phyloP scores from a whole-genome alignment of 2,888 invertebrate genomes.

The Sialis fuliginosa region DNA sequence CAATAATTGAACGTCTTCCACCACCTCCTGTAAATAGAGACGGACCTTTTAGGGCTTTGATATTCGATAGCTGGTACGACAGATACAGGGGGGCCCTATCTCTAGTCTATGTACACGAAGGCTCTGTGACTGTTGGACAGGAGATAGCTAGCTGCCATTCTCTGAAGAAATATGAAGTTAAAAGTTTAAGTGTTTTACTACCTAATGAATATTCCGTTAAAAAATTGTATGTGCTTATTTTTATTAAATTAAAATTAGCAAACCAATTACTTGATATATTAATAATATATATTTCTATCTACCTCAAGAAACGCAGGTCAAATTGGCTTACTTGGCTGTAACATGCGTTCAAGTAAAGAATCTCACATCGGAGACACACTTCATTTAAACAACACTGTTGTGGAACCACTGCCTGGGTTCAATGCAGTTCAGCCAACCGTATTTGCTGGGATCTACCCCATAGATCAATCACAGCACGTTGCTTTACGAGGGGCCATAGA shows the following conservation, averaged over 20 bases:
- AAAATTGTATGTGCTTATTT: slow-evolving; percentile 34
- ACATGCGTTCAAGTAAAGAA: slow-evolving; percentile 57
- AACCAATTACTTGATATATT: neutral
- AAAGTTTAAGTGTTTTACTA: slow-evolving; percentile 57
- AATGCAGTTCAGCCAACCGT: slow-evolving; percentile 60
- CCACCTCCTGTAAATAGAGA: slow-evolving; percentile 42
- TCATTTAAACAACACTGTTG: slow-evolving; percentile 30
- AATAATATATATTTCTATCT: neutral
- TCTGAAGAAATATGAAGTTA: slow-evolving; percentile 60
- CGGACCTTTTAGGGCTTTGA: slow-evolving; percentile 54
- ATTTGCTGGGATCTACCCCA: slow-evolving; percentile 79
- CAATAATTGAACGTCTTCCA: slow-evolving; percentile 64
- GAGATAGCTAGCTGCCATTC: slow-evolving; percentile 53
- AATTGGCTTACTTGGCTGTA: slow-evolving; percentile 76
- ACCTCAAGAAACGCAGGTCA: slow-evolving; percentile 62
- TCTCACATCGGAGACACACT: slow-evolving; percentile 65
- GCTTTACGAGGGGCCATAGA: slow-evolving; percentile 67
- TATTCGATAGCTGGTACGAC: slow-evolving; percentile 93
- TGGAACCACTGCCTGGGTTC: slow-evolving; percentile 45
- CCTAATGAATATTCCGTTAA: slow-evolving; percentile 53
- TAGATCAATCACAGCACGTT: slow-evolving; percentile 71
- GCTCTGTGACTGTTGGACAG: slow-evolving; percentile 53
- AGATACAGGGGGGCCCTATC: slow-evolving; percentile 67
- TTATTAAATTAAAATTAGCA: neutral
- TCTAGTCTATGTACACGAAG: slow-evolving; percentile 61